These are phyloP conservation scores for Cantharis rustica DNA, from an alignment of 2,888 invertebrate genomes.

Conservation along the genomic window DNA sequence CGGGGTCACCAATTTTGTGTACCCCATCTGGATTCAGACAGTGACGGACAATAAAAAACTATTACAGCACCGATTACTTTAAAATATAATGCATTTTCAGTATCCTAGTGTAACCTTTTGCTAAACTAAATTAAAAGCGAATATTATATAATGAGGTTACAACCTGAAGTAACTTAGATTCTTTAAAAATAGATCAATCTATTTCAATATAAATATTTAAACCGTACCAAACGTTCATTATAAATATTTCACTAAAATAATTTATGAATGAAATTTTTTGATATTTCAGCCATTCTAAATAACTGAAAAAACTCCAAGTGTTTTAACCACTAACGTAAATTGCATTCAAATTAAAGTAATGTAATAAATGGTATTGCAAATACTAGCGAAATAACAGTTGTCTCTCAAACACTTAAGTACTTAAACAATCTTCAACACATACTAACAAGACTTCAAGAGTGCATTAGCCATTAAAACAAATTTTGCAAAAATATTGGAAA, in stretches of 20 bases:
- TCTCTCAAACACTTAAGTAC: background rate
- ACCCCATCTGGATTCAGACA: too few relatives aligned
- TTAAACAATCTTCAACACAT: background rate
- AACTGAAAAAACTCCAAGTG: background rate
- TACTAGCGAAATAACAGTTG: background rate
- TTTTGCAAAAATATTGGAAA: background rate
- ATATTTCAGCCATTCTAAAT: background rate
- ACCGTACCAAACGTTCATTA: background rate
- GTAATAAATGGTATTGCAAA: background rate
- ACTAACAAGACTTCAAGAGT: background rate
- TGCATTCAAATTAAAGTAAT: background rate
- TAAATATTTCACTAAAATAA: background rate
- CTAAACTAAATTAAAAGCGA: background rate
- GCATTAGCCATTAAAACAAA: background rate
- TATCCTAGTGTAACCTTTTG: background rate
- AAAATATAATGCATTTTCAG: background rate
- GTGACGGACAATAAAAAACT: too few relatives aligned
- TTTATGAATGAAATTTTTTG: background rate
- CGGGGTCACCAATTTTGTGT: too few relatives aligned
- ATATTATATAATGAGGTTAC: background rate
- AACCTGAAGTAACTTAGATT: background rate
- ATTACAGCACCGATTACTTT: background rate
- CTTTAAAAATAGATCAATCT: background rate
- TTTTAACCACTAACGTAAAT: background rate
- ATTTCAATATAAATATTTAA: background rate